phyloP scores from a whole-genome alignment of 2,797 vertebrate genomes.

The Cetoscarus ocellatus region DNA sequence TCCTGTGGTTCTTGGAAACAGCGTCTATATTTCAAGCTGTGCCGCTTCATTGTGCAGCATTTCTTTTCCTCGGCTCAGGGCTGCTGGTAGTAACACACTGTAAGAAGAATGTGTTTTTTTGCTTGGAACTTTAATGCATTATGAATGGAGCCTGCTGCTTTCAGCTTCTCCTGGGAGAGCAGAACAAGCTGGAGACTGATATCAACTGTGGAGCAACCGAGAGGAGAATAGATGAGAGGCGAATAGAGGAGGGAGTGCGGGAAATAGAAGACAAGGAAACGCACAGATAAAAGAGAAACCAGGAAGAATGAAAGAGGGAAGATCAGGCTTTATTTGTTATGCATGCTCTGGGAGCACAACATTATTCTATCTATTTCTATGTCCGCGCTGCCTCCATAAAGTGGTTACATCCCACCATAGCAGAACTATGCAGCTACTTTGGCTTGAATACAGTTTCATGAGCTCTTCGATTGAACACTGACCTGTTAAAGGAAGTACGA shows the following conservation, averaged over 20 bases:
- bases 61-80: conserved; percentile 5
- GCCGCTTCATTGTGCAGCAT: not conserved
- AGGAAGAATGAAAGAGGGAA: not conserved
- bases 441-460: too few relatives aligned
- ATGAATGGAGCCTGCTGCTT: conserved; percentile 41
- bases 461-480: too few relatives aligned
- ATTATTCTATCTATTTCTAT: not conserved
- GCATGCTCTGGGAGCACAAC: not conserved
- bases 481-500: too few relatives aligned
- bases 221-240: conserved; percentile 2
- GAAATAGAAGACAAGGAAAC: not conserved
- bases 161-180: conserved; percentile 33
- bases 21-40: conserved; percentile 3
- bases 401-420: too few relatives aligned
- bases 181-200: conserved; percentile 32
- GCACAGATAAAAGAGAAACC: not conserved
- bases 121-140: conserved; percentile 41
- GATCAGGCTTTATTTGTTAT: not conserved
- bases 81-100: conserved; percentile 4
- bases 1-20: conserved; percentile 2
- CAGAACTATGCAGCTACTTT: too few relatives aligned
- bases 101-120: conserved; percentile 35
- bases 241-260: too few relatives aligned
- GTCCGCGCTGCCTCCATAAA: not conserved
- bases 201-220: conserved; percentile 4